phyloP scores from a whole-genome alignment of 1,140 invertebrate species.

The Andricus grossulariae region DNA sequence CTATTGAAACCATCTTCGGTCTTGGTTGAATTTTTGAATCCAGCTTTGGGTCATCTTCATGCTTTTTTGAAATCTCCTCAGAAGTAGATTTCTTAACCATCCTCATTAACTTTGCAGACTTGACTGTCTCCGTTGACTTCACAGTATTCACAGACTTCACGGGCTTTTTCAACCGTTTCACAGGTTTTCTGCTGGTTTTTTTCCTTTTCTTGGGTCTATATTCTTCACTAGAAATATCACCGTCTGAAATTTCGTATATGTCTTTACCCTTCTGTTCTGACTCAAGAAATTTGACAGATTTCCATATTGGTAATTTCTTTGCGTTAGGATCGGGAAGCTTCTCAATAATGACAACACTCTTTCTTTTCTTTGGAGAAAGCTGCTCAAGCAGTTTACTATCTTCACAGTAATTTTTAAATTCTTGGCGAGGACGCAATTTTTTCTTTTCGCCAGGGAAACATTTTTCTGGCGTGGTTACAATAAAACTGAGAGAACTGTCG shows the following conservation, averaged over 20 bases:
- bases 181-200: neutral
- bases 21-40: neutral
- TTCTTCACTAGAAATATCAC: neutral
- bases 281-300: neutral
- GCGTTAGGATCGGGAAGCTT: neutral
- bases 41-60: neutral
- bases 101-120: neutral
- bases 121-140: neutral
- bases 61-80: neutral
- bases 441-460: neutral
- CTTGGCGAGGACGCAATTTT: slow-evolving; percentile 13
- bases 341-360: neutral
- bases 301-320: slow-evolving; percentile 11
- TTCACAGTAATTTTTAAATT: slow-evolving; percentile 8
- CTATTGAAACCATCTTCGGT: neutral
- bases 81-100: neutral
- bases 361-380: neutral
- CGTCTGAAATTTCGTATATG: slow-evolving; percentile 2
- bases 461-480: neutral
- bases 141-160: neutral
- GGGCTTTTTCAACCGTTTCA: neutral
- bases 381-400: neutral
- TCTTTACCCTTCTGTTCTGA: neutral
- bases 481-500: neutral
- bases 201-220: neutral